A percentile compares a stretch with the other conserved stretches of the same genome.
These are phyloP conservation scores for Lycocorax pyrrhopterus DNA, from an alignment of 2,113 vertebrate species.

Conservation along the genomic window DNA sequence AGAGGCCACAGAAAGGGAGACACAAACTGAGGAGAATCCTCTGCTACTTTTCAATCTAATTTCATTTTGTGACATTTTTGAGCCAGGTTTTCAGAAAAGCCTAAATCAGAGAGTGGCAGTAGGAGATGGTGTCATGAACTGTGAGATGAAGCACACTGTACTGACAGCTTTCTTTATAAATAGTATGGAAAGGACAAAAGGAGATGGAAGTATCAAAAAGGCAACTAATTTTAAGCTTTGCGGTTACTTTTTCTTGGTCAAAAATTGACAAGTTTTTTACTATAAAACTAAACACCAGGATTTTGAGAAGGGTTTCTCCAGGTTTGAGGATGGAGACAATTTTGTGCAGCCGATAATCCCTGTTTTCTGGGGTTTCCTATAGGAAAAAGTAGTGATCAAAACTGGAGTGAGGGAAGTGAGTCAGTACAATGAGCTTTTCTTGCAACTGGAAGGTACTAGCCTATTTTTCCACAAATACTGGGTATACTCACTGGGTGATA, in stretches of 20 bases:
- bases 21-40: background rate
- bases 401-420: background rate
- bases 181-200: background rate
- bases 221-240: background rate
- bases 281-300: background rate
- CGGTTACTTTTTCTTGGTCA: background rate
- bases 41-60: background rate
- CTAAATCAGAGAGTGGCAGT: background rate
- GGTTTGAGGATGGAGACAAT: background rate
- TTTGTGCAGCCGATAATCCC: background rate
- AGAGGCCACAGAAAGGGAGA: background rate
- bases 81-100: background rate
- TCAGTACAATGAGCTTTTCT: background rate
- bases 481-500: background rate
- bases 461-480: background rate
- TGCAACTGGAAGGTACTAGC: background rate
- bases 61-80: background rate
- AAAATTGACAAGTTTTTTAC: background rate
- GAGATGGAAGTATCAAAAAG: background rate
- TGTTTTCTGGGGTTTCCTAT: fast-evolving
- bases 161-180: background rate
- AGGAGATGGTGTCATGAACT: background rate
- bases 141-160: background rate
- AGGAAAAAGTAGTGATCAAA: background rate
- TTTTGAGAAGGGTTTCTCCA: background rate